These are phyloP conservation scores for Muntiacus muntjak DNA, from an alignment of 2,113 vertebrate species.

Conservation along the genomic window DNA sequence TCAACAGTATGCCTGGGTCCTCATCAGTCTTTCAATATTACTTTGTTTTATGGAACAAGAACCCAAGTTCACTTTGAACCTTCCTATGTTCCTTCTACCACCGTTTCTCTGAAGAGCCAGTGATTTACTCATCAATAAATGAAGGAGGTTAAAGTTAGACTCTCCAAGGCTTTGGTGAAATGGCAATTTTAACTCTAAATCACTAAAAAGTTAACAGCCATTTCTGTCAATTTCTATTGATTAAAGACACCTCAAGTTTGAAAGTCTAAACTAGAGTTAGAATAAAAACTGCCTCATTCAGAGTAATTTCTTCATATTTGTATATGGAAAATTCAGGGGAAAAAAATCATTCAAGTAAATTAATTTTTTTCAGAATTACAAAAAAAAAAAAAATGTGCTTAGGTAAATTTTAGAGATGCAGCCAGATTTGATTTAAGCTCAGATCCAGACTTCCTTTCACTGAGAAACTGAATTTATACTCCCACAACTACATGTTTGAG, in stretches of 20 bases:
- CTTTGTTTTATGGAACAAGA: not conserved
- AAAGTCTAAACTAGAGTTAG: not conserved
- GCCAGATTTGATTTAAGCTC: constrained; percentile 10
- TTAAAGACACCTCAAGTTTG: not conserved
- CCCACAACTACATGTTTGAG: not conserved
- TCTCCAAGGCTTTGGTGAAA: not conserved
- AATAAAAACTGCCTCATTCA: not conserved
- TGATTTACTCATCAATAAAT: not conserved
- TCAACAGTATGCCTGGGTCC: not conserved
- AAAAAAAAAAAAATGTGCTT: constrained; percentile 20
- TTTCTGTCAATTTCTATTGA: not conserved
- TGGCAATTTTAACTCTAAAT: not conserved
- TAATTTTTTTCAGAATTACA: not conserved
- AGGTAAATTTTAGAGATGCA: not conserved
- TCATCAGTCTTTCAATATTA: not conserved
- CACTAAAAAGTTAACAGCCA: constrained; percentile 17
- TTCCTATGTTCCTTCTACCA: not conserved
- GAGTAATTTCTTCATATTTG: not conserved
- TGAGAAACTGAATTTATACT: constrained; percentile 18
- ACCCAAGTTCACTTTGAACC: not conserved
- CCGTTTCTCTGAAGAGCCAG: not conserved
- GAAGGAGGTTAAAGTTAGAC: not conserved
- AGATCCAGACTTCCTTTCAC: not conserved
- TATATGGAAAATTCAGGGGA: not conserved
- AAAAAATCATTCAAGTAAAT: constrained; percentile 7